Evolutionary conservation across 2,888 invertebrate genomes (phyloP), one percentile per base, ranked within the genome.

Genomic region (Ormia ochracea): DNA sequence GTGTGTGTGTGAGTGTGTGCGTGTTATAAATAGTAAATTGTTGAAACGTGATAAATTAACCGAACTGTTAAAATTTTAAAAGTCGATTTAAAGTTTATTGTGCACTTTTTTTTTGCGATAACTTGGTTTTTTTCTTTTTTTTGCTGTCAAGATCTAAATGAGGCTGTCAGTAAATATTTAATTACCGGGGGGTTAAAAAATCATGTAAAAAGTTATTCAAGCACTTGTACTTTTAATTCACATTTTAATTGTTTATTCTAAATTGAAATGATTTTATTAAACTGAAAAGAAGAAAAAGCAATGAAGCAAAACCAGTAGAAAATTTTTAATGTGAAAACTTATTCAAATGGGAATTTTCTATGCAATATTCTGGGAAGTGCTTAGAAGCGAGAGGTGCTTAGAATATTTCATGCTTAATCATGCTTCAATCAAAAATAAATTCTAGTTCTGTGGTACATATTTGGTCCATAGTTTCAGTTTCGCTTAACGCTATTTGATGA

Each of bases 1-100:
- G n/a, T n/a, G n/a, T n/a, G n/a, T n/a, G n/a, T n/a, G n/a, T n/a
- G n/a, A n/a, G n/a, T 10, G 14, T 17, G 3, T 41, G 28, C 38
- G 28, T 69, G 38, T 48, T 48, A 36, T 38, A 48, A 59, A 78
- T 61, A 68, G 45, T 48, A 68, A 74, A 78, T 78, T 78, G 68
- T 50, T 63, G 36, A 78, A 78, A 78, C 78, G 78, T 78, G 78
- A 78, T 78, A 61, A 61, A 68, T 61, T 63, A 77, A 56, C 48
- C 45, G 61, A 68, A 61, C 31, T 56, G 54, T 73, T 63, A 61
- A 73, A 56, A 68, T 45, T 78, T 61, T 10, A 54, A 69, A 45
- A 69, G 36, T 58, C 38, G 17, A 58, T 69, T 69, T 69, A 26
- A 17, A 69, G 33, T 56, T 41, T 43, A 1, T 43, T 21, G 21